A percentile compares a stretch with the other conserved stretches of the same genome.
Conservation (phyloP, 2,797 vertebrate species). For the Pogoniulus pusillus region DNA sequence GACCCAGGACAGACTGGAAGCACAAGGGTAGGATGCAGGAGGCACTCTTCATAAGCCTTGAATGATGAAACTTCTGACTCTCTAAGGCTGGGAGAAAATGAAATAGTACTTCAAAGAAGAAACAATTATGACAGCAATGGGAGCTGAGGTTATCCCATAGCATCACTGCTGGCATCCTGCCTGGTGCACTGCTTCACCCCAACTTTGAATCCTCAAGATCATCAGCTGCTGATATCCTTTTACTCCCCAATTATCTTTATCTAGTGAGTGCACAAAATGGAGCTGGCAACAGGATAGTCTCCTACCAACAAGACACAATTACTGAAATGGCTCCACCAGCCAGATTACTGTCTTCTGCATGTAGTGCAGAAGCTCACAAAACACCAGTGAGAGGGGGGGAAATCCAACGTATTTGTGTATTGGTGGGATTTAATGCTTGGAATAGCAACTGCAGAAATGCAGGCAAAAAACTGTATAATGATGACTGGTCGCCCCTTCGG, state of each 20-base stretch:
- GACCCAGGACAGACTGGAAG: neutral
- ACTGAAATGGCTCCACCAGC: neutral
- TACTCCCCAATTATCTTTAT: neutral
- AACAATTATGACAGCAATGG: neutral
- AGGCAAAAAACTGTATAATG: neutral
- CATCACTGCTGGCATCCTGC: neutral
- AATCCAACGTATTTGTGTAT: neutral
- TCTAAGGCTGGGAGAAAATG: neutral
- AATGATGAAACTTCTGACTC: neutral
- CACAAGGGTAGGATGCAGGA: constrained; percentile 3
- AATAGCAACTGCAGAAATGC: neutral
- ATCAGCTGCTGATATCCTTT: neutral
- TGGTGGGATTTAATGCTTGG: neutral
- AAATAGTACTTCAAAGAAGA: constrained; percentile 7
- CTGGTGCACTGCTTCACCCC: neutral
- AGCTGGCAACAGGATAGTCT: neutral
- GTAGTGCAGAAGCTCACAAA: constrained; percentile 15
- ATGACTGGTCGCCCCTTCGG: rapidly evolving
- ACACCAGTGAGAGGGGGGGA: neutral
- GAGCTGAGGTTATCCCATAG: neutral
- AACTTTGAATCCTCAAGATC: neutral
- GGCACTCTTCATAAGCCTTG: neutral
- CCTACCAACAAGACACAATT: constrained; percentile 34
- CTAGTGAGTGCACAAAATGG: neutral
- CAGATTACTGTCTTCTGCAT: neutral